Percentiles rank a stretch among this genome's conserved stretches.
phyloP scores from a whole-genome alignment of 2,888 invertebrate species.

The Camptogramma bilineatum region DNA sequence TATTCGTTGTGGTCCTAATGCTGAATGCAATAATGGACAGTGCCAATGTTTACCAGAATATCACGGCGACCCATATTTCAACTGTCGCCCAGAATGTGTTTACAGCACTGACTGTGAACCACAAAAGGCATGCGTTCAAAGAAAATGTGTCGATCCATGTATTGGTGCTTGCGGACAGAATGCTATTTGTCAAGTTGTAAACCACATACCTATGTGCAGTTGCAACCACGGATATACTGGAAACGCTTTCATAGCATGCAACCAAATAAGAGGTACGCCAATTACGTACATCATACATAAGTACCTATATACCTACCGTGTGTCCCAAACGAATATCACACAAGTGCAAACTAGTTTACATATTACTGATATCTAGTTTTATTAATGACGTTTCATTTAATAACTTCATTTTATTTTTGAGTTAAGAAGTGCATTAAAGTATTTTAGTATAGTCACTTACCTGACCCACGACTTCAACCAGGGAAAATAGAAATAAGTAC shows the following conservation, averaged over 20 bases:
- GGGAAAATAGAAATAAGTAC: too few relatives aligned
- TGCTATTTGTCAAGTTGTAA: conserved; percentile 86
- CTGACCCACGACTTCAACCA: too few relatives aligned
- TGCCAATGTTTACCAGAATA: conserved; percentile 91
- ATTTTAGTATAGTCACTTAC: too few relatives aligned
- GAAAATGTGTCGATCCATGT: conserved; percentile 91
- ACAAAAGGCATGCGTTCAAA: conserved; percentile 89
- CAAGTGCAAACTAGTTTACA: background rate
- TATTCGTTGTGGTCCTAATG: conserved; percentile 88
- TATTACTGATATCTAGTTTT: background rate
- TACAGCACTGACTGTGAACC: conserved; percentile 90
- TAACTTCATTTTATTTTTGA: too few relatives aligned
- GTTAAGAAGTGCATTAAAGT: too few relatives aligned
- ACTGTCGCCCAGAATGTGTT: conserved; percentile 92
- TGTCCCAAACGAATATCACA: background rate
- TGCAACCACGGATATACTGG: conserved; percentile 88
- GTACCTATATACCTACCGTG: background rate
- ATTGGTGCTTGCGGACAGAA: conserved; percentile 88
- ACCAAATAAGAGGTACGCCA: conserved; percentile 88
- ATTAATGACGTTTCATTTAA: too few relatives aligned
- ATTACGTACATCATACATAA: background rate
- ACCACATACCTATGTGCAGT: conserved; percentile 89
- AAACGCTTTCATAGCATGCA: conserved; percentile 80
- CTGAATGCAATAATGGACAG: conserved; percentile 87
- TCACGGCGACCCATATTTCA: conserved; percentile 90